Percentiles rank a stretch among this genome's conserved stretches.
Conservation (phyloP, 2,888 invertebrate genomes). For the Chromoteleia sp. region DNA sequence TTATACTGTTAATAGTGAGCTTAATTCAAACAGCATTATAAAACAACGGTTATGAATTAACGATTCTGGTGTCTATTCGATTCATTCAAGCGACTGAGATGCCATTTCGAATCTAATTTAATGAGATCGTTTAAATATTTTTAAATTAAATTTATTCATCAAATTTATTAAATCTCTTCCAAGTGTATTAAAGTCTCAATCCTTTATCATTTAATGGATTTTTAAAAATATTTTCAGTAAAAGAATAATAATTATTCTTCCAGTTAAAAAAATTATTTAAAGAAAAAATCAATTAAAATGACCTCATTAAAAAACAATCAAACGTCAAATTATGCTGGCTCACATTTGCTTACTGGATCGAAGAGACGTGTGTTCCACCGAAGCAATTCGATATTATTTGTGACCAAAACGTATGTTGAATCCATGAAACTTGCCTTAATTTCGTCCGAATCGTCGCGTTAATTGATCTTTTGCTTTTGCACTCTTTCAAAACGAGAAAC, state of each 20-base stretch:
- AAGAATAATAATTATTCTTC: no score
- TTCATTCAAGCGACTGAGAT: constrained; percentile 53
- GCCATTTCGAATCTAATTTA: constrained; percentile 12
- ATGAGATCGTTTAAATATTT: constrained; percentile 2
- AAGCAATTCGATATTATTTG: constrained; percentile 78
- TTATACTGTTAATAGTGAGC: constrained; percentile 84
- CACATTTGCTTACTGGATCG: constrained; percentile 70
- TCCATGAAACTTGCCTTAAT: constrained; percentile 67
- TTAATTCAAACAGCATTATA: constrained; percentile 80
- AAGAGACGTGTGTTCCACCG: constrained; percentile 78
- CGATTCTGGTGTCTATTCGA: constrained; percentile 70
- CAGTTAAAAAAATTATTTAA: no score
- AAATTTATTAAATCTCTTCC: no score
- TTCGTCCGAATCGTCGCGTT: constrained; percentile 48
- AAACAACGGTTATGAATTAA: constrained; percentile 71
- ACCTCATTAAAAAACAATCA: constrained; percentile 20
- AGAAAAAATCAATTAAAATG: not conserved
- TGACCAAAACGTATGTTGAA: constrained; percentile 63
- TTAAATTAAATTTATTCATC: not conserved
- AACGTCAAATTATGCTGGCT: constrained; percentile 23
- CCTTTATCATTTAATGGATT: no score
- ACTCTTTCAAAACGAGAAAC: constrained; percentile 58
- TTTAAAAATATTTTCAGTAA: no score
- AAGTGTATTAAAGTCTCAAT: no score
- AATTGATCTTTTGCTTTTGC: constrained; percentile 58